phyloP scores from a whole-genome alignment of 2,113 vertebrate genomes.

The Oryzias curvinotus region DNA sequence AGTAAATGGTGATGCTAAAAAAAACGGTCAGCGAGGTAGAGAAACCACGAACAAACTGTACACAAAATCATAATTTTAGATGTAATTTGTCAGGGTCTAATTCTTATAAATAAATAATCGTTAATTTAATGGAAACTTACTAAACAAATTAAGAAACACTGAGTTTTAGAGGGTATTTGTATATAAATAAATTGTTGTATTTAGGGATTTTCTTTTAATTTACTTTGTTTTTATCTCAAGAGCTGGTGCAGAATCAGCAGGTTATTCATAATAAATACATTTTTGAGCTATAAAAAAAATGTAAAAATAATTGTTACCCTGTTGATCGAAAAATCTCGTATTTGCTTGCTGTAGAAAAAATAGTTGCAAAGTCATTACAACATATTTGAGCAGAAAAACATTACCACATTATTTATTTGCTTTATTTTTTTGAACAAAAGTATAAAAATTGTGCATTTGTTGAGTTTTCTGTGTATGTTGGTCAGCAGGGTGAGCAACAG shows the following conservation, averaged over 20 bases:
- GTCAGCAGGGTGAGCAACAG: background rate
- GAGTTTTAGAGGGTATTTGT: background rate
- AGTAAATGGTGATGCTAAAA: slow-evolving; percentile 59
- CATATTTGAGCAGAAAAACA: background rate
- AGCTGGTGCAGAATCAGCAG: background rate
- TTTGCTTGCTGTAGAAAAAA: too few species aligned
- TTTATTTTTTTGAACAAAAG: background rate
- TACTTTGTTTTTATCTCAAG: background rate
- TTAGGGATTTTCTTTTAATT: background rate
- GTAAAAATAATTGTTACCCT: too few species aligned
- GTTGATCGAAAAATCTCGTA: too few species aligned
- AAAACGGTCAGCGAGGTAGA: slow-evolving; percentile 52
- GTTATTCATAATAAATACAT: too few species aligned
- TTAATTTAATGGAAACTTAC: background rate
- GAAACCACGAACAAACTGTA: slow-evolving; percentile 27
- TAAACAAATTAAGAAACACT: background rate
- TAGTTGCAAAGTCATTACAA: too few species aligned
- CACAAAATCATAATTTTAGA: slow-evolving; percentile 44
- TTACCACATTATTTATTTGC: background rate
- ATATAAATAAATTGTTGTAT: slow-evolving; percentile 5
- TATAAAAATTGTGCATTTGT: background rate
- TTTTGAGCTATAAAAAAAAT: too few species aligned
- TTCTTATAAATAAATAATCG: slow-evolving; percentile 4
- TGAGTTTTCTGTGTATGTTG: background rate
- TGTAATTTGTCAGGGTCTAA: slow-evolving; percentile 19